Evolutionary conservation across 2,888 invertebrate species (phyloP).

Genomic region (Xanthorhoe spadicearia): DNA sequence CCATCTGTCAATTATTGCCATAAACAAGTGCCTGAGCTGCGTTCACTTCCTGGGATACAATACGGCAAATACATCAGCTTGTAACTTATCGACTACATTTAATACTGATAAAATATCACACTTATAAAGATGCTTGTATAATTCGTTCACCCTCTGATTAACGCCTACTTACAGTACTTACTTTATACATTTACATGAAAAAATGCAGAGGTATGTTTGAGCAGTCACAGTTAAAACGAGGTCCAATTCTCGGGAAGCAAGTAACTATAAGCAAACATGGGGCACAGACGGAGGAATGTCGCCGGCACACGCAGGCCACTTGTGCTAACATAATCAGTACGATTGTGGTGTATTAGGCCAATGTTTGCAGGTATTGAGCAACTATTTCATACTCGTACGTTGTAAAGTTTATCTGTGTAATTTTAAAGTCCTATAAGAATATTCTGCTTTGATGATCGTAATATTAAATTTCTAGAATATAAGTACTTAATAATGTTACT

Average conservation of each 20-base stretch:
- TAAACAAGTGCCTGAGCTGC: too few species aligned
- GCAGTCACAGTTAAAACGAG: slow-evolving; percentile 20
- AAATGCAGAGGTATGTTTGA: slow-evolving; percentile 4
- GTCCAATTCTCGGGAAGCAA: slow-evolving; percentile 39
- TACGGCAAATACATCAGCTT: too few species aligned
- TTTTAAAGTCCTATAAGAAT: neutral
- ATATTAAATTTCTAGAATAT: too few species aligned
- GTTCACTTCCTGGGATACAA: too few species aligned
- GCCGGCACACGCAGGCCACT: slow-evolving; percentile 60
- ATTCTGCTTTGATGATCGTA: too few species aligned
- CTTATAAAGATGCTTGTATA: too few species aligned
- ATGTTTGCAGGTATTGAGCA: slow-evolving; percentile 34
- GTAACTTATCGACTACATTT: too few species aligned
- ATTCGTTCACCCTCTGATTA: too few species aligned
- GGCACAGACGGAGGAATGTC: slow-evolving; percentile 51
- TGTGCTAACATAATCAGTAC: slow-evolving; percentile 74
- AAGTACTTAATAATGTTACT: too few species aligned
- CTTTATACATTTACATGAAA: neutral
- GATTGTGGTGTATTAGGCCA: slow-evolving; percentile 48
- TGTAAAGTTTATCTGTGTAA: neutral
- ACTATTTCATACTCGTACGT: neutral
- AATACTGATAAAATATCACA: too few species aligned
- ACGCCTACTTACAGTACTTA: too few species aligned
- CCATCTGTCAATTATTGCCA: too few species aligned
- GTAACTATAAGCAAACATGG: slow-evolving; percentile 67